phyloP scores from a whole-genome alignment of 2,888 invertebrate species.

The Daptonema setosum region DNA sequence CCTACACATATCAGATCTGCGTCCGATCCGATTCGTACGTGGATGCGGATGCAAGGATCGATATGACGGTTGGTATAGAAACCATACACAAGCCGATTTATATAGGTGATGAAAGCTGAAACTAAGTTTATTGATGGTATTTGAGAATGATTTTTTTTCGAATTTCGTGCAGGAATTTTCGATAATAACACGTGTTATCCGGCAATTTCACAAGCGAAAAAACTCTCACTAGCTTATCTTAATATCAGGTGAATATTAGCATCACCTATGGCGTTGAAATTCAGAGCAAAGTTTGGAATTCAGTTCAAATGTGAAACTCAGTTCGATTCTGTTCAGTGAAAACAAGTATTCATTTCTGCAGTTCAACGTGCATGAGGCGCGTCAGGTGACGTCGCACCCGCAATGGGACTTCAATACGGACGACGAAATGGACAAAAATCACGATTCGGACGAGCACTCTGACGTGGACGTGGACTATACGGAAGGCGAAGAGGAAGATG shows the following conservation, averaged over 20 bases:
- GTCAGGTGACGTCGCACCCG: constrained; percentile 75
- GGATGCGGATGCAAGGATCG: constrained; percentile 80
- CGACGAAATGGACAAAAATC: constrained; percentile 50
- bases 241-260: no score
- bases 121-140: background rate
- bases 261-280: no score
- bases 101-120: background rate
- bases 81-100: background rate
- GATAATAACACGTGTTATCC: no score
- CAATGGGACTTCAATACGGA: constrained; percentile 82
- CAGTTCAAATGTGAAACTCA: background rate
- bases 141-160: background rate
- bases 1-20: constrained; percentile 53
- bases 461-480: constrained; percentile 37
- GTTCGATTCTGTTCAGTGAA: background rate
- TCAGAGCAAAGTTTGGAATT: background rate
- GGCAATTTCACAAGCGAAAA: no score
- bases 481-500: constrained; percentile 21
- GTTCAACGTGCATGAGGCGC: constrained; percentile 87
- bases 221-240: no score
- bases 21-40: constrained; percentile 87
- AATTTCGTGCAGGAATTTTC: no score
- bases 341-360: constrained; percentile 21
- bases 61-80: constrained; percentile 47
- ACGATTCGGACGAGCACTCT: constrained; percentile 12